phyloP scores from a whole-genome alignment of 2,888 invertebrate genomes.

The Drosophila pegasa region DNA sequence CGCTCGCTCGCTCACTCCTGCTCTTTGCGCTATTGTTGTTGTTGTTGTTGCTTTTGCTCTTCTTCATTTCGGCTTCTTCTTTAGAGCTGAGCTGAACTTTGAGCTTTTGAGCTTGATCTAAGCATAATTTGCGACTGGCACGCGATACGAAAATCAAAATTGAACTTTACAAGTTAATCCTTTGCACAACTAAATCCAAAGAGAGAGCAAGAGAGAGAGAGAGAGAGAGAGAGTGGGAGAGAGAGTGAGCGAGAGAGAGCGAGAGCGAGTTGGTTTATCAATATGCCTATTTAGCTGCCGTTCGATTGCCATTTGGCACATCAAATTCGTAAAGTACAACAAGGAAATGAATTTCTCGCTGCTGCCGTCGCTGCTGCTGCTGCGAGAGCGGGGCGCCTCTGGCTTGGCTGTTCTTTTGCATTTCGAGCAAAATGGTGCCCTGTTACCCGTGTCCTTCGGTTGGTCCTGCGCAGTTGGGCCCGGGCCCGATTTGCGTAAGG shows the following conservation, averaged over 20 bases:
- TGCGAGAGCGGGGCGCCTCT: slow-evolving; percentile 11
- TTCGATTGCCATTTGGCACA: slow-evolving; percentile 33
- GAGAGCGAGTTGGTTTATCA: background rate
- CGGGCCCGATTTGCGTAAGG: slow-evolving; percentile 76
- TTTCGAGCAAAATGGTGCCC: slow-evolving; percentile 28
- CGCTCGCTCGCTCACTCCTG: slow-evolving; percentile 9
- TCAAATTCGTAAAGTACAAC: slow-evolving; percentile 22
- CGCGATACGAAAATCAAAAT: slow-evolving; percentile 78
- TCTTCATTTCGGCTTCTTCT: slow-evolving; percentile 14
- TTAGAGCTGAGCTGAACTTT: slow-evolving; percentile 48
- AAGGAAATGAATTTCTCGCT: slow-evolving; percentile 27
- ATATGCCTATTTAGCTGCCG: slow-evolving; percentile 7
- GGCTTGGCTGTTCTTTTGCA: slow-evolving; percentile 38
- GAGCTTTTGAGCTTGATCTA: slow-evolving; percentile 64
- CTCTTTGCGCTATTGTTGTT: slow-evolving; percentile 1
- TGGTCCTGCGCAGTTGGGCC: slow-evolving; percentile 73
- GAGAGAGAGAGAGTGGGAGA: background rate
- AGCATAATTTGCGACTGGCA: slow-evolving; percentile 68
- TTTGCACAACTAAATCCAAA: slow-evolving; percentile 49
- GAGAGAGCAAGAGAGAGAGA: slow-evolving; percentile 3
- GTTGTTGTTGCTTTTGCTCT: slow-evolving; percentile 20
- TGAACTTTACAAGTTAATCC: slow-evolving; percentile 78
- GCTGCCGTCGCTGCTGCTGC: slow-evolving; percentile 2
- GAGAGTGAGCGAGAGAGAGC: background rate
- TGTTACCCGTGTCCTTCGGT: slow-evolving; percentile 62